phyloP scores from a whole-genome alignment of 2,113 vertebrate species.

The Petromus typicus region DNA sequence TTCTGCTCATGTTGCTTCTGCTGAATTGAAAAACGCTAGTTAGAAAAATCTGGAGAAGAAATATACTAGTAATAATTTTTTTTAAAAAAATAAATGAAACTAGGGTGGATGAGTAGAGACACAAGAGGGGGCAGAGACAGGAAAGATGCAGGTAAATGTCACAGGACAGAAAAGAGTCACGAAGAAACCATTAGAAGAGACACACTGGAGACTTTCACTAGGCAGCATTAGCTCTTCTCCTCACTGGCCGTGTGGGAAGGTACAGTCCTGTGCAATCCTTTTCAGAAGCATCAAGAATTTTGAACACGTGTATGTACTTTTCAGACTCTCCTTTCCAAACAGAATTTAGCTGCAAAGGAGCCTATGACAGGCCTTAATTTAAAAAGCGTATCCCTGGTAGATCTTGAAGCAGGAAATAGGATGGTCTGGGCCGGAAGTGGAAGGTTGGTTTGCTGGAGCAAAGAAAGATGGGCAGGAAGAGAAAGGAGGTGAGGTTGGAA shows the following conservation, averaged over 20 bases:
- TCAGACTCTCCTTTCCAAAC: background rate
- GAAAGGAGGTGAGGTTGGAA: background rate
- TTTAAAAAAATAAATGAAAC: background rate
- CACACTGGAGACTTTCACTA: background rate
- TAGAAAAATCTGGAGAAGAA: constrained; percentile 29
- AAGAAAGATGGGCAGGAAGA: background rate
- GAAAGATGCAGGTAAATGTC: background rate
- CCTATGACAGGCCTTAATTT: background rate
- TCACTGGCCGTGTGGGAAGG: background rate
- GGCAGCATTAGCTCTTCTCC: background rate
- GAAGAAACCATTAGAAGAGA: background rate
- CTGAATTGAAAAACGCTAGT: background rate
- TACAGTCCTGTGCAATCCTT: background rate
- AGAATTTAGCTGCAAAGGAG: background rate
- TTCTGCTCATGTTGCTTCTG: background rate
- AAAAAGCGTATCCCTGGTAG: background rate
- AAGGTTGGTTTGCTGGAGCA: background rate
- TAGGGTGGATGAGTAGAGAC: background rate
- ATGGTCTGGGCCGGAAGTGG: background rate
- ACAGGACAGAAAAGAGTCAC: background rate
- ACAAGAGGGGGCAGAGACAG: background rate
- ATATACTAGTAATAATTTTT: background rate
- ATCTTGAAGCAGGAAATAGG: background rate
- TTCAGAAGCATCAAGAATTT: background rate
- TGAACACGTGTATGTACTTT: background rate